Evolutionary conservation across 2,888 invertebrate genomes (phyloP).

Genomic region (Archips crataeganus): DNA sequence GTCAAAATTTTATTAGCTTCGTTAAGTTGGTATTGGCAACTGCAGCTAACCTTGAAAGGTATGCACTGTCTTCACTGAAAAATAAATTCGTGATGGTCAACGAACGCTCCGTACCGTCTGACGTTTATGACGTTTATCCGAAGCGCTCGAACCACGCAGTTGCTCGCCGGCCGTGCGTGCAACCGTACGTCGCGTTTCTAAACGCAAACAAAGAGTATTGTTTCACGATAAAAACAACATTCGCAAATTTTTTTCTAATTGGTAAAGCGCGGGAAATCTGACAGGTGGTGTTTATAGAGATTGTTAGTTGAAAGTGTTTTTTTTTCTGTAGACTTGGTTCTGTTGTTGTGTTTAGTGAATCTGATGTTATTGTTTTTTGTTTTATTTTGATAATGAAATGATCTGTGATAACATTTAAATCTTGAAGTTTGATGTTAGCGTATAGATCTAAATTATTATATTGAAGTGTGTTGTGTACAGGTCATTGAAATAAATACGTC

Average conservation of each 20-base stretch:
- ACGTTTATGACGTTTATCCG: conserved; percentile 38
- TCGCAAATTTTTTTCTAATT: conserved; percentile 40
- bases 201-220: conserved; percentile 58
- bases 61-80: conserved; percentile 38
- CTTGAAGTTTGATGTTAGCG: neutral
- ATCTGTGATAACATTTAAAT: neutral
- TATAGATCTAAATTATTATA: conserved; percentile 31
- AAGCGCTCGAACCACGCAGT: conserved; percentile 50
- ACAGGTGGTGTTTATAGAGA: conserved; percentile 13
- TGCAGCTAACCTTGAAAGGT: conserved; percentile 34
- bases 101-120: conserved; percentile 32
- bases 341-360: neutral
- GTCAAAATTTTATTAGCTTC: conserved; percentile 21
- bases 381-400: neutral
- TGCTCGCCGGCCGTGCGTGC: conserved; percentile 47
- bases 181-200: conserved; percentile 47
- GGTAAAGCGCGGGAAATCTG: conserved; percentile 38
- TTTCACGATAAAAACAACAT: conserved; percentile 42
- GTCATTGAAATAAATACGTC: conserved; percentile 18
- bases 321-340: neutral
- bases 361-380: neutral
- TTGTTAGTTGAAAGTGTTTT: neutral
- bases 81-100: conserved; percentile 30
- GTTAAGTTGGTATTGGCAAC: conserved; percentile 31
- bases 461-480: conserved; percentile 38